Evolutionary conservation across 64 coral and sea anemone genomes (phyloP).

Genomic region (Pocillopora verrucosa): DNA sequence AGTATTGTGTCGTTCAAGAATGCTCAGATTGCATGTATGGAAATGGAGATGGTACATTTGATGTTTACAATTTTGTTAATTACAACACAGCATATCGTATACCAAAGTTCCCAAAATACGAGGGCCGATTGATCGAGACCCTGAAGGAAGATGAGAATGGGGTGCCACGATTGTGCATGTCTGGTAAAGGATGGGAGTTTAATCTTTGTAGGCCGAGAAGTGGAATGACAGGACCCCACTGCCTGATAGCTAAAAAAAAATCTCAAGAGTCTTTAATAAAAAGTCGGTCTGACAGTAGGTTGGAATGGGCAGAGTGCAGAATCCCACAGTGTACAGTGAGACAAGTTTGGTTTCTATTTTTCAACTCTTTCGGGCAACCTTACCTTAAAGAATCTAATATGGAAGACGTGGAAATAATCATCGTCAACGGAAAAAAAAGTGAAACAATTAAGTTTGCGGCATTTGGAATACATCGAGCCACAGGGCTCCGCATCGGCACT

Average conservation of each 20-base stretch:
- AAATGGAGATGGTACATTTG: slow-evolving; percentile 52
- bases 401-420: slow-evolving; percentile 52
- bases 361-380: slow-evolving; percentile 63
- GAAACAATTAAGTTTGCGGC: slow-evolving; percentile 63
- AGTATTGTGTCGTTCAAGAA: slow-evolving; percentile 57
- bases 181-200: slow-evolving; percentile 47
- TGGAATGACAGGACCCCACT: slow-evolving; percentile 46
- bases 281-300: slow-evolving; percentile 14
- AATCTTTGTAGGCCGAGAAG: slow-evolving; percentile 51
- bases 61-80: slow-evolving; percentile 13
- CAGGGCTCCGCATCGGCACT: slow-evolving; percentile 50
- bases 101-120: slow-evolving; percentile 59
- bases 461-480: slow-evolving; percentile 73
- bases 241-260: slow-evolving; percentile 54
- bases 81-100: background rate
- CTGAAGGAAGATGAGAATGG: slow-evolving; percentile 33
- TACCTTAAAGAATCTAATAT: slow-evolving; percentile 63
- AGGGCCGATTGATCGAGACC: slow-evolving; percentile 65
- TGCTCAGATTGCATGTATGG: slow-evolving; percentile 91
- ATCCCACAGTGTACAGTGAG: slow-evolving; percentile 79
- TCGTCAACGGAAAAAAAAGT: slow-evolving; percentile 46
- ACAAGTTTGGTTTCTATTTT: slow-evolving; percentile 89
- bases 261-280: slow-evolving; percentile 37
- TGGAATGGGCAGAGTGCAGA: slow-evolving; percentile 64
- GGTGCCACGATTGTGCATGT: slow-evolving; percentile 48